Evolutionary conservation across 64 coral and sea anemone genomes (phyloP).

Genomic region (Trachythela sp.): DNA sequence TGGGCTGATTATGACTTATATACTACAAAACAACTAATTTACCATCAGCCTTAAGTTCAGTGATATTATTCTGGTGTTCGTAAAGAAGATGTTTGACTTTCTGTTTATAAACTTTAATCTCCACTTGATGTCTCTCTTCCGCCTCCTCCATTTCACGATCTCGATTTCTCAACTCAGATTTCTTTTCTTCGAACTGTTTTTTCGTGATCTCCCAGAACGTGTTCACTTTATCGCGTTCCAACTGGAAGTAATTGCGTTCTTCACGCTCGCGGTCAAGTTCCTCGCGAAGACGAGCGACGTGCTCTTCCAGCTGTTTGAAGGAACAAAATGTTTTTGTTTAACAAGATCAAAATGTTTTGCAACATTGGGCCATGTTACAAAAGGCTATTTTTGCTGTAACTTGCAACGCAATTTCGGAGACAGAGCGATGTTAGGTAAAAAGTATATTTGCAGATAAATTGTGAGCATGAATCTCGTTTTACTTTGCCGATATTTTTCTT

Average conservation of each 20-base stretch:
- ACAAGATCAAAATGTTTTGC: no score
- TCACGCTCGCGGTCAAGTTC: conserved; percentile 91
- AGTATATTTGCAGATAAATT: no score
- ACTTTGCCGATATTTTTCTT: no score
- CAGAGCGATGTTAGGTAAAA: no score
- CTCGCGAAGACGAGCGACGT: conserved; percentile 81
- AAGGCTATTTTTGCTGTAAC: no score
- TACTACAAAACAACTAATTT: conserved; percentile 33
- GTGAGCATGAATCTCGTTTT: no score
- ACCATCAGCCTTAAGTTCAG: conserved; percentile 95
- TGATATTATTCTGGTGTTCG: conserved; percentile 99
- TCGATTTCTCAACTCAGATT: conserved; percentile 92
- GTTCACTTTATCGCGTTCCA: conserved; percentile 93
- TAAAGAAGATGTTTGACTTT: conserved; percentile 97
- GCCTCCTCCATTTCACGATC: conserved; percentile 98
- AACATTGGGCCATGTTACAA: no score
- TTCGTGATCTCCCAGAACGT: conserved; percentile 99
- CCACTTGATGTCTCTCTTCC: conserved; percentile 93
- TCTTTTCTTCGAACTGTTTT: conserved; percentile 83
- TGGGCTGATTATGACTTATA: no score
- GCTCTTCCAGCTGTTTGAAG: conserved; percentile 67
- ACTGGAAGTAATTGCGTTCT: conserved; percentile 94
- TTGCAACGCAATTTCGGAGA: no score
- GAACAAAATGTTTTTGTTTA: no score
- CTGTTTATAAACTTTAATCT: conserved; percentile 99